Evolutionary conservation across 2,888 invertebrate species (phyloP).

Genomic region (Dryomyza anilis): DNA sequence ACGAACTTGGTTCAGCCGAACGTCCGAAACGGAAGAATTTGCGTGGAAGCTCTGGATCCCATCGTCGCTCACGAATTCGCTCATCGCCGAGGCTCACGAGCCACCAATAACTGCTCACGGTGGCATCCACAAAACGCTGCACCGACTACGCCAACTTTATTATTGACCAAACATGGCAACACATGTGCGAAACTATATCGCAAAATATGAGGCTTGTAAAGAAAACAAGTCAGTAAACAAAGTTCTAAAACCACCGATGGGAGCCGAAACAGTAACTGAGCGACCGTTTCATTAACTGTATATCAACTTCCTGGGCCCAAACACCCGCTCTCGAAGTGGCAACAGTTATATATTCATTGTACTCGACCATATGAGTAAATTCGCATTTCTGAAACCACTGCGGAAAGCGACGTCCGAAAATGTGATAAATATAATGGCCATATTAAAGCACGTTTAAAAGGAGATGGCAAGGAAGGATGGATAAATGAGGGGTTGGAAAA

Average conservation of each 20-base stretch:
- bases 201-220: neutral
- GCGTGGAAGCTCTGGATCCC: constrained; percentile 19
- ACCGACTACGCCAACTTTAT: neutral
- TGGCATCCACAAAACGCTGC: constrained; percentile 12
- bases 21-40: neutral
- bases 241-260: constrained; percentile 8
- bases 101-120: constrained; percentile 1
- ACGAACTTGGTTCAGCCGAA: neutral
- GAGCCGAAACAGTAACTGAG: neutral
- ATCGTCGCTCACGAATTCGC: neutral
- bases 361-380: constrained; percentile 20
- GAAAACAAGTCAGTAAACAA: neutral
- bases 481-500: no score
- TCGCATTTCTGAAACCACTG: constrained; percentile 16
- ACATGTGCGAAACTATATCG: neutral
- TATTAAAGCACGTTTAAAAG: no score
- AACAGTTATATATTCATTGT: constrained; percentile 20
- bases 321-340: constrained; percentile 20
- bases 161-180: constrained; percentile 19
- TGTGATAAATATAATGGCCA: no score
- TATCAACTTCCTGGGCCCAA: constrained; percentile 26
- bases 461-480: no score
- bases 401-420: constrained; percentile 9
- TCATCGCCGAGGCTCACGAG: constrained; percentile 9
- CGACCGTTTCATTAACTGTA: constrained; percentile 21